These are phyloP conservation scores for Erynnis tages DNA, from an alignment of 2,888 invertebrate genomes.

Conservation along the genomic window DNA sequence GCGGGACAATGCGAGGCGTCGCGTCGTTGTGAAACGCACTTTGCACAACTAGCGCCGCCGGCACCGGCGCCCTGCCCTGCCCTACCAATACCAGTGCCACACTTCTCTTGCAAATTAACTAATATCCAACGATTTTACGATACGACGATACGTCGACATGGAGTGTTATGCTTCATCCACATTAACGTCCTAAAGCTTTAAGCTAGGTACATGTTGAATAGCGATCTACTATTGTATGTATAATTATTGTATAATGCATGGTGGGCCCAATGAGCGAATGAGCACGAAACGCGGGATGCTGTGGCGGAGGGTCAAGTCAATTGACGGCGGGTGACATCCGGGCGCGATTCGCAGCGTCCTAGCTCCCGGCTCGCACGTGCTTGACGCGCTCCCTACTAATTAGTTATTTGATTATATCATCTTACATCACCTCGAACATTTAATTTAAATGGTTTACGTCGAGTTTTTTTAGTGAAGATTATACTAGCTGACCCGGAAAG, in stretches of 20 bases:
- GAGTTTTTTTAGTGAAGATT: too few relatives aligned
- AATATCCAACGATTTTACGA: neutral
- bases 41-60: constrained; percentile 49
- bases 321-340: constrained; percentile 74
- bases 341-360: constrained; percentile 49
- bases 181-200: too few relatives aligned
- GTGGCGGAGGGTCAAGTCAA: constrained; percentile 76
- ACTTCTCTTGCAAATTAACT: constrained; percentile 13
- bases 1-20: constrained; percentile 78
- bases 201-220: too few relatives aligned
- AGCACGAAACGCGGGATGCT: constrained; percentile 58
- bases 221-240: too few relatives aligned
- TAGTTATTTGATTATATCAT: constrained; percentile 16
- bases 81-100: neutral
- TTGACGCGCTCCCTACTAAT: too few relatives aligned
- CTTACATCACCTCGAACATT: constrained; percentile 24
- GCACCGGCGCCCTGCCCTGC: constrained; percentile 3
- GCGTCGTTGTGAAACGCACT: constrained; percentile 74
- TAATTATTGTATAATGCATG: neutral
- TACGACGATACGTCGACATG: too few relatives aligned
- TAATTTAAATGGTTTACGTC: too few relatives aligned
- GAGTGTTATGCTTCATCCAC: too few relatives aligned
- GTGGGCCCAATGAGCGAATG: constrained; percentile 1
- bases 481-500: too few relatives aligned
- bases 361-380: constrained; percentile 57